Evolutionary conservation across 2,888 invertebrate genomes (phyloP), one percentile per base, ranked within the genome.

Genomic region (Sturmia bella): DNA sequence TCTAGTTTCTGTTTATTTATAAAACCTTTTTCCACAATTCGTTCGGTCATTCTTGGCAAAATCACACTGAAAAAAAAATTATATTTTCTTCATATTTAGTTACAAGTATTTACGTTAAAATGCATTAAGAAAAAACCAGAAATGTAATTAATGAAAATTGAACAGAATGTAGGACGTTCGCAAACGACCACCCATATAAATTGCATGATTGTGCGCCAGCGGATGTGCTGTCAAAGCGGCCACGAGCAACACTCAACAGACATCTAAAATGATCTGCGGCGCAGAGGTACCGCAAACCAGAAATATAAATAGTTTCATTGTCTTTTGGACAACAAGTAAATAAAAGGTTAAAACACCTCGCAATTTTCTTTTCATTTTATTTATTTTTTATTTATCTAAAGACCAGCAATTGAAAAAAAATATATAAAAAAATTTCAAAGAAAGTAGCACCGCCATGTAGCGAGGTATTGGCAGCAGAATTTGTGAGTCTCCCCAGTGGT

Each of bases 111-210:
- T 64, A 59, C 12, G 24, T 64, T 69, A 11, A 24, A 27, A 32
- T 32, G 3, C 32, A 32, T 32, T 15, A 68, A 69, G 52, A 70
- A 74, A 37, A 59, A 27, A 69, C 19, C 63, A 56, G 73, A 68
- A 73, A 81, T 69, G 54, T 69, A 81, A 81, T 81, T 81, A 81
- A 77, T 64, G 56, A 69, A 77, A 76, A 63, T 80, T 54, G 48
- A 66, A 72, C 41, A 69, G 68, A 81, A 81, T 77, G 76, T 81
- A 72, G 81, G 81, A 77, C 50, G 76, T 45, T 52, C 27, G 45
- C n/a, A 37, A 69, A 73, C 50, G 76, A 73, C 81, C 81, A 81
- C 81, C 81, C 77, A 77, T 73, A 69, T 41, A 73, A 81, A 54
- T 52, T 63, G 43, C 52, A 76, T 61, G 59, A 27, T 32, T 68